Conservation (phyloP, 1,140 invertebrate species). For the Battus philenor region DNA sequence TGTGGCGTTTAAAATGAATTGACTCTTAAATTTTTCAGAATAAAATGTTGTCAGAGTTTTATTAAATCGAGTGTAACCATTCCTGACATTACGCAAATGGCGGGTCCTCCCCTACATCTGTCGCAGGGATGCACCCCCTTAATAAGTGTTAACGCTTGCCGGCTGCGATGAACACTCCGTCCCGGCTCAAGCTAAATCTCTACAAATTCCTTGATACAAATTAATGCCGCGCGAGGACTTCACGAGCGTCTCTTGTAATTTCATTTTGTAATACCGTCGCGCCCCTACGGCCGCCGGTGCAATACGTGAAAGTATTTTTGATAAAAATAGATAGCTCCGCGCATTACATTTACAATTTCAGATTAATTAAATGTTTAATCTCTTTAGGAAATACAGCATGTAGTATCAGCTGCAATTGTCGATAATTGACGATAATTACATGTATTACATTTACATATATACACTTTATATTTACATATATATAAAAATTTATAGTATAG, state of each 20-base stretch:
- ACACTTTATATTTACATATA: too few species aligned
- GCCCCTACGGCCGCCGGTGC: slow-evolving; percentile 33
- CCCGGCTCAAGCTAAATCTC: slow-evolving; percentile 69
- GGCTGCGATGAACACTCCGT: slow-evolving; percentile 67
- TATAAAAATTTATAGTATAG: too few species aligned
- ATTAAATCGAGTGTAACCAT: slow-evolving; percentile 76
- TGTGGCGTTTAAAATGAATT: slow-evolving; percentile 71
- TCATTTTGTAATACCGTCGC: slow-evolving; percentile 53
- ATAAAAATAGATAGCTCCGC: slow-evolving; percentile 8
- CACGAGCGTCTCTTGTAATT: slow-evolving; percentile 62
- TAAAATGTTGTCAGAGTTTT: slow-evolving; percentile 74
- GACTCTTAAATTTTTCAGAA: slow-evolving; percentile 73
- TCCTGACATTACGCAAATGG: slow-evolving; percentile 74
- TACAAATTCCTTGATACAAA: slow-evolving; percentile 75
- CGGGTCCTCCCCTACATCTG: slow-evolving; percentile 72
- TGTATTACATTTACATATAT: too few species aligned
- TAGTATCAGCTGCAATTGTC: too few species aligned
- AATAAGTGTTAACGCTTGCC: slow-evolving; percentile 75
- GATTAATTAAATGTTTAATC: too few species aligned
- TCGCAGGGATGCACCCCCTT: slow-evolving; percentile 73
- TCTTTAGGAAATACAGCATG: too few species aligned
- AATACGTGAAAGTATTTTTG: slow-evolving; percentile 23
- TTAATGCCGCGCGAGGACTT: slow-evolving; percentile 64
- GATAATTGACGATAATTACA: too few species aligned
- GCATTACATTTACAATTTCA: too few species aligned